phyloP scores from a whole-genome alignment of 1,140 invertebrate species.

The Dufourea novaeangliae region DNA sequence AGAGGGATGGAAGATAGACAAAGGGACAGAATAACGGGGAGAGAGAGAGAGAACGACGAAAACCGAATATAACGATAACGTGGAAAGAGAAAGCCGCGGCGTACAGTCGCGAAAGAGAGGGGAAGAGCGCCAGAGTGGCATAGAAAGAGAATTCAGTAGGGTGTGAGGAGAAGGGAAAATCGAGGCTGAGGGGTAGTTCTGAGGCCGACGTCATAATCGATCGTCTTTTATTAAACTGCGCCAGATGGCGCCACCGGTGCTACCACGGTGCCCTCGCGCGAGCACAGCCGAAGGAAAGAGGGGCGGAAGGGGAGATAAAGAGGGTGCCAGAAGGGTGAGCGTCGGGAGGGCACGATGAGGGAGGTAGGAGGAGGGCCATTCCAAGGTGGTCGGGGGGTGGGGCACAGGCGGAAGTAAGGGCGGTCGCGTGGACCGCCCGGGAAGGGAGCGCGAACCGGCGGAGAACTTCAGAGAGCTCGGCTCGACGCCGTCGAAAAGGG shows the following conservation, averaged over 20 bases:
- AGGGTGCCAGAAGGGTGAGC: slow-evolving; percentile 47
- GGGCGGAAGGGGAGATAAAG: slow-evolving; percentile 45
- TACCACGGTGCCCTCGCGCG: slow-evolving; percentile 8
- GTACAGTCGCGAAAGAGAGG: not conserved
- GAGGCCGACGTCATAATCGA: slow-evolving; percentile 82
- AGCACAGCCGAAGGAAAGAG: slow-evolving; percentile 15
- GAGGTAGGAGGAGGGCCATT: slow-evolving; percentile 40
- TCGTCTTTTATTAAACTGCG: slow-evolving; percentile 82
- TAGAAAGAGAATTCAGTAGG: slow-evolving; percentile 23
- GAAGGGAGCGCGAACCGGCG: slow-evolving; percentile 69
- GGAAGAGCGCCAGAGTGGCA: not conserved
- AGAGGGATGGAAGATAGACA: not conserved
- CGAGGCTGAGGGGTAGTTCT: slow-evolving; percentile 70
- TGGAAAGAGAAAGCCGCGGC: slow-evolving; percentile 8
- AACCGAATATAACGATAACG: slow-evolving; percentile 1
- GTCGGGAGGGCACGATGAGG: slow-evolving; percentile 24
- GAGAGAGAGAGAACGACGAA: not conserved
- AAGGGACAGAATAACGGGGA: not conserved
- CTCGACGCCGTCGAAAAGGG: too few relatives aligned
- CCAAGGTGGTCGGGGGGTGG: slow-evolving; percentile 29
- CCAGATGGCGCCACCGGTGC: slow-evolving; percentile 78
- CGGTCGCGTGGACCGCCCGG: slow-evolving; percentile 53
- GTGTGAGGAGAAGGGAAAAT: slow-evolving; percentile 25
- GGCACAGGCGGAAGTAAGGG: slow-evolving; percentile 65
- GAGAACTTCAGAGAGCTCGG: slow-evolving; percentile 48